phyloP scores from a whole-genome alignment of 2,113 vertebrate species.

The Calidris pygmaea region DNA sequence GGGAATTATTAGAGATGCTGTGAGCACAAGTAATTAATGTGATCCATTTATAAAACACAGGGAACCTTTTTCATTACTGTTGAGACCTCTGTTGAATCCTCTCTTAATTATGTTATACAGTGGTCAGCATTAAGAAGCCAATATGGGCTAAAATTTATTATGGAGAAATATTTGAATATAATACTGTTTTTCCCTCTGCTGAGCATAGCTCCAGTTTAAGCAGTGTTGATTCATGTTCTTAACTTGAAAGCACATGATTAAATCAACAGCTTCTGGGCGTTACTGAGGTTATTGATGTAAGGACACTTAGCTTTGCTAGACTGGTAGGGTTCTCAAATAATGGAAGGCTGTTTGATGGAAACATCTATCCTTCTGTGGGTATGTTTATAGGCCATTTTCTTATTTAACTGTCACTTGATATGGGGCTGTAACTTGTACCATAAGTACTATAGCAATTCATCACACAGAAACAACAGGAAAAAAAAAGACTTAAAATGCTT shows the following conservation, averaged over 20 bases:
- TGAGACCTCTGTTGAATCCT: not conserved
- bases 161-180: not conserved
- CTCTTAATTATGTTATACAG: not conserved
- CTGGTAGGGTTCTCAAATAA: not conserved
- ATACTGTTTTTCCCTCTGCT: not conserved
- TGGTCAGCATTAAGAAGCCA: not conserved
- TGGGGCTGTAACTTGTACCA: not conserved
- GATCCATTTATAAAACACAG: not conserved
- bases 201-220: not conserved
- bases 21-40: not conserved
- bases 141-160: not conserved
- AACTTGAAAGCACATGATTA: not conserved
- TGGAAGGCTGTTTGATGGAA: not conserved
- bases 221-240: not conserved
- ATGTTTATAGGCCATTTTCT: not conserved
- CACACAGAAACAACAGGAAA: not conserved
- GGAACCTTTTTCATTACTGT: not conserved
- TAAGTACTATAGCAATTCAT: not conserved
- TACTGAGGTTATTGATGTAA: not conserved
- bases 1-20: not conserved
- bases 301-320: not conserved
- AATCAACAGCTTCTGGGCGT: not conserved
- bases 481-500: not conserved
- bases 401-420: not conserved
- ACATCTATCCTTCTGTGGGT: not conserved